phyloP scores from a whole-genome alignment of 2,797 vertebrate genomes.

The Coccyzus lansbergi region DNA sequence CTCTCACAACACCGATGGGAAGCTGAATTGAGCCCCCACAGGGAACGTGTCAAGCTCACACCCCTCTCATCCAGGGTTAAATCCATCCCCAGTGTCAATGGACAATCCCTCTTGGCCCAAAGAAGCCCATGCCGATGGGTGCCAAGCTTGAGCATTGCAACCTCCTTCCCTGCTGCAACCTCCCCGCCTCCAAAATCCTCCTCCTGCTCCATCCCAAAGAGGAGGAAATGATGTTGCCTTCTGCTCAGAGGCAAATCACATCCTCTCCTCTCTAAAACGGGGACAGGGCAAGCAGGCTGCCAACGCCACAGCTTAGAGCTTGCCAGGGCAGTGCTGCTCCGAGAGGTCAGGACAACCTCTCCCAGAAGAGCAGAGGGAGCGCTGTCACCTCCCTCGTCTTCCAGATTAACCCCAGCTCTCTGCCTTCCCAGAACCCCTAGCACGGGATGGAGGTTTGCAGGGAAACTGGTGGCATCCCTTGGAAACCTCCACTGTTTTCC shows the following conservation, averaged over 20 bases:
- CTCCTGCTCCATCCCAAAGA: not conserved
- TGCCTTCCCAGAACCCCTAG: not conserved
- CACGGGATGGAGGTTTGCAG: not conserved
- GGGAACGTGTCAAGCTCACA: not conserved
- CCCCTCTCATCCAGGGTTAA: not conserved
- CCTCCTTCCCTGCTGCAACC: not conserved
- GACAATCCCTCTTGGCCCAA: not conserved
- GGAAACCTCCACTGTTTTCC: not conserved
- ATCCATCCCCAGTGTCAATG: not conserved
- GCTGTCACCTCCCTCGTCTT: not conserved
- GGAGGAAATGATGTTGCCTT: not conserved
- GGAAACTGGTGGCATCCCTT: not conserved
- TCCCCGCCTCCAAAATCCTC: not conserved
- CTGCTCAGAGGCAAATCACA: not conserved
- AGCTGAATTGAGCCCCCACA: not conserved
- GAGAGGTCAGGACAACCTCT: not conserved
- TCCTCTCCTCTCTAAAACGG: not conserved
- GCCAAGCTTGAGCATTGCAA: not conserved
- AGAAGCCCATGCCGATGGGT: not conserved
- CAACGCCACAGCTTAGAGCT: not conserved
- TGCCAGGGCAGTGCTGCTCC: not conserved
- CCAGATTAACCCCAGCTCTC: not conserved
- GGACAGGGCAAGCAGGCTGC: not conserved
- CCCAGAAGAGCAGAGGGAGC: not conserved
- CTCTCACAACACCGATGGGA: accelerated